Base-by-base conservation (phyloP, 2,888 invertebrate genomes). In the Biston stratarius region DNA sequence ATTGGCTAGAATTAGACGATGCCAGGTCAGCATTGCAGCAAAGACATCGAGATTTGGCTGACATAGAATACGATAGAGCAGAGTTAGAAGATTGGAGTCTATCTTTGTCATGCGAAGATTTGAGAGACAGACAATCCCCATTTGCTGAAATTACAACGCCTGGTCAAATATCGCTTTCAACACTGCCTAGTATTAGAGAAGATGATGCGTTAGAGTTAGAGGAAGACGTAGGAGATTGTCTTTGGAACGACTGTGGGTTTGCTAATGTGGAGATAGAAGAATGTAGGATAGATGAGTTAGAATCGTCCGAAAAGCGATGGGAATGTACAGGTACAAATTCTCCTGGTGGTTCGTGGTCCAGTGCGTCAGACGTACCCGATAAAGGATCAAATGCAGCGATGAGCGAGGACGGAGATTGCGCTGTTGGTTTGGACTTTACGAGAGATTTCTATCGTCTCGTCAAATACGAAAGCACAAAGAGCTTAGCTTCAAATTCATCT, bases 61-160 rank as follows among this genome's bases (percentile, higher is more conserved):
- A 96, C 82, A 88, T 96, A 78, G 96, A 96, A 84, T 97, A 97
- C 80, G 97, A 96, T 81, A 94, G 96, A 75, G 96, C 96, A 5
- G 97, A 97, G 85, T 88, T 97, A 72, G 97, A 97, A 87, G 97
- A 97, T 84, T 97, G 97, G 97, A 97, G 96, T 82, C 92, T 96
- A 81, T 96, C 96, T 53, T 87, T 97, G 70, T 96, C 96, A 0
- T 96, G 95, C 74, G 96, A 96, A 82, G 96, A 96, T 86, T 91
- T 96, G 67, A 92, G 94, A 77, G 95, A 95, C 74, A 85, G 94
- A 64, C 92, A 92, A 74, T 92, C 94, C 14, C 92, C 92, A 15
- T 92, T 91, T 74, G 92, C 92, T 51, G 93, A 94, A 85, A 94
- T 92, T 72, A 91, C 94, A 7, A 95, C 95, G 5, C 96, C 96